Evolutionary conservation across 92 coral and sea anemone genomes (phyloP), one percentile per base, ranked within the genome.

Genomic region (Zoanthus solanderi): DNA sequence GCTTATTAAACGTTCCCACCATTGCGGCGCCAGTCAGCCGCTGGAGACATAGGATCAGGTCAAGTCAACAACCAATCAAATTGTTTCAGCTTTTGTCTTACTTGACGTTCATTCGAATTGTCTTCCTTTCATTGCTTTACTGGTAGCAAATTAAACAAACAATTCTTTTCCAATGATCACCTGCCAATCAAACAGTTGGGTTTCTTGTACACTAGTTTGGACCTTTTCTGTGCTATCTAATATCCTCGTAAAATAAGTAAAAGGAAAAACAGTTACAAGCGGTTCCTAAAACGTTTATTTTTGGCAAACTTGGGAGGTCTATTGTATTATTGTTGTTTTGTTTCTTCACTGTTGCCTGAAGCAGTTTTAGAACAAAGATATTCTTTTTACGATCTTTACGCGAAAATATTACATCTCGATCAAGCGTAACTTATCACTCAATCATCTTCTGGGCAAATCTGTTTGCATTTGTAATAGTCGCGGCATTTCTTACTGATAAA

Each of bases 61-160:
- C 98, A 95, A 78, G 68, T 85, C 47, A 46, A 45, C 76, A 81
- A 71, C 98, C 98, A 95, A 95, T 95, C 93, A 81, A 71, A 81
- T 81, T 81, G 85, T 81, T 81, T 81, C 85, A 89, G 66, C 83
- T 67, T 78, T 81, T 80, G 89, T 69, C 83, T 68, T 60, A 53
- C 60, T 23, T 95, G 98, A 95, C 98, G 94, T 91, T 93, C 90
- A 78, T 93, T 78, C 84, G 65, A 86, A 73, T 93, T 93, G 93
- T 93, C 96, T 84, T 87, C 92, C 80, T 86, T 93, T 89, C 90
- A 87, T 87, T 82, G 91, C 93, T 88, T 93, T 94, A 93, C 93
- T 93, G 98, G 98, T 91, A 90, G 92, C 90, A 91, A 92, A 91
- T 93, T 92, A 93, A 93, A 95, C 98, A 93, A 95, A 93, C 98